phyloP scores from a whole-genome alignment of 2,888 invertebrate genomes.

The Oegoconia quadripuncta region DNA sequence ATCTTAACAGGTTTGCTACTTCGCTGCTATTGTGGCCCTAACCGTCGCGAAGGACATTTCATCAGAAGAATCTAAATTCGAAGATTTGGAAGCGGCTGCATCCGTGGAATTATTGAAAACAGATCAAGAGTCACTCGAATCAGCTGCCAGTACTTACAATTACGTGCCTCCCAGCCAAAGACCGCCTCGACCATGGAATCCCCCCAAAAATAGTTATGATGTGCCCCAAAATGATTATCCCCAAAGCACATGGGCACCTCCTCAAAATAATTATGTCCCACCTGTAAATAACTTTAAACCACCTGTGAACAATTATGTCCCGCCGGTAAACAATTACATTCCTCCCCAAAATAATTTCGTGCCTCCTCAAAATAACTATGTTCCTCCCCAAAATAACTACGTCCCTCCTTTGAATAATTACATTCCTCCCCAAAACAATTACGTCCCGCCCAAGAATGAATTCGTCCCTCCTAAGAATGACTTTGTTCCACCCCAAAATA shows the following conservation, averaged over 20 bases:
- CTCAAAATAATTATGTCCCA: conserved; percentile 12
- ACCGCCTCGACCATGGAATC: conserved; percentile 30
- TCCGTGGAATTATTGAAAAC: conserved; percentile 43
- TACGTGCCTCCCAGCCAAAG: conserved; percentile 38
- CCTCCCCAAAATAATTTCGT: conserved; percentile 25
- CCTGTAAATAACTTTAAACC: conserved; percentile 19
- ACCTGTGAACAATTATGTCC: conserved; percentile 18
- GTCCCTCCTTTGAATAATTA: conserved; percentile 14
- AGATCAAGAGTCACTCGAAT: conserved; percentile 28
- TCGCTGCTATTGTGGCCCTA: conserved; percentile 52
- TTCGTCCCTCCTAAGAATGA: conserved; percentile 21
- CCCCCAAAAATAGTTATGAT: conserved; percentile 16
- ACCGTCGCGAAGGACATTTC: conserved; percentile 46
- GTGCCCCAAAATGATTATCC: conserved; percentile 22
- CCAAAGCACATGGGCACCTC: conserved; percentile 23
- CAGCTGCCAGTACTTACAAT: conserved; percentile 38
- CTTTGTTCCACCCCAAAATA: conserved; percentile 20
- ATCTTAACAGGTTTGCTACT: conserved; percentile 46
- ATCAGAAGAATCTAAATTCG: conserved; percentile 38
- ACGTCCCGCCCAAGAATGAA: conserved; percentile 19
- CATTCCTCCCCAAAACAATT: conserved; percentile 17
- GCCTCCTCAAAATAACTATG: conserved; percentile 27
- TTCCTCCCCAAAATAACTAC: conserved; percentile 28
- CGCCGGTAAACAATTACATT: conserved; percentile 24
- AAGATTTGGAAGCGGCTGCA: conserved; percentile 50